Evolutionary conservation across 2,113 vertebrate species (phyloP).

Genomic region (Perccottus glenii): DNA sequence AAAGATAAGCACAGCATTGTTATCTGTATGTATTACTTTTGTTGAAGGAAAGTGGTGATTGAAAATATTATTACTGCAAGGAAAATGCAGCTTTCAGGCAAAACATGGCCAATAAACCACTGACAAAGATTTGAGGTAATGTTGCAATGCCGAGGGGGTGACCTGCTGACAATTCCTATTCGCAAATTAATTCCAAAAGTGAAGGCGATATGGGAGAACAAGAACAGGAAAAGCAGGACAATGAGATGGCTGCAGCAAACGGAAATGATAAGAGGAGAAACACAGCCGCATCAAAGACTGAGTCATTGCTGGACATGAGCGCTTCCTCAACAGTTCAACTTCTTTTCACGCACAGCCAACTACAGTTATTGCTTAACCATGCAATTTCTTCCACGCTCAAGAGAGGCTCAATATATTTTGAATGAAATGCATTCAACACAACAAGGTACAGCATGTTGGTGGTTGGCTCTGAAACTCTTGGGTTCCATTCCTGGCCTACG

Average conservation of each 20-base stretch:
- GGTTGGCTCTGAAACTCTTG: no score
- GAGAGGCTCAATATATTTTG: no score
- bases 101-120: slow-evolving; percentile 4
- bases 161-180: slow-evolving; percentile 29
- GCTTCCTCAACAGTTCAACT: slow-evolving; percentile 40
- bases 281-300: slow-evolving; percentile 3
- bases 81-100: slow-evolving; percentile 11
- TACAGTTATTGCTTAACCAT: no score
- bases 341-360: slow-evolving; percentile 10
- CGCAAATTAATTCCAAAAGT: slow-evolving; percentile 22
- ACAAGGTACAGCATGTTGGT: no score
- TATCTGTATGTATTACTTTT: slow-evolving; percentile 38
- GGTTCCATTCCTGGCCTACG: no score
- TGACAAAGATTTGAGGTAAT: slow-evolving; percentile 28
- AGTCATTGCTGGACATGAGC: slow-evolving; percentile 14
- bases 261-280: slow-evolving; percentile 31
- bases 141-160: slow-evolving; percentile 1
- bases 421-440: no score
- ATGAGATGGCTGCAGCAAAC: slow-evolving; percentile 12
- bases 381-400: no score
- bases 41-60: slow-evolving; percentile 4
- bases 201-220: slow-evolving; percentile 12
- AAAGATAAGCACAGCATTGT: slow-evolving; percentile 38
- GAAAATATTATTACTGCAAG: slow-evolving; percentile 7
- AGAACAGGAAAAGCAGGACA: slow-evolving; percentile 11